phyloP scores from a whole-genome alignment of 2,888 invertebrate species.

The Acronicta aceris region DNA sequence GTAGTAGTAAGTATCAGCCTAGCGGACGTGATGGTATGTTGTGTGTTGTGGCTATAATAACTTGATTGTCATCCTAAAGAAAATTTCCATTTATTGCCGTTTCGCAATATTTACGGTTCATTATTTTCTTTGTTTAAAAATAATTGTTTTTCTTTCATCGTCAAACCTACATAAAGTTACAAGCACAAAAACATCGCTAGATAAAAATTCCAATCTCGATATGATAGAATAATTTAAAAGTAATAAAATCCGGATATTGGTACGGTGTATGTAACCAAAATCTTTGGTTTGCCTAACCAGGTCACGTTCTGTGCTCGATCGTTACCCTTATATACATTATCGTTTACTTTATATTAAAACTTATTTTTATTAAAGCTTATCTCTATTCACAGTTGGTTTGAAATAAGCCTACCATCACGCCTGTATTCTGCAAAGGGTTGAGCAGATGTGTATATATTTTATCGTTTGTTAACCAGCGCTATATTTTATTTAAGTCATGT shows the following conservation, averaged over 20 bases:
- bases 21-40: too few species aligned
- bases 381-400: constrained; percentile 46
- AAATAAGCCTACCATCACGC: constrained; percentile 7
- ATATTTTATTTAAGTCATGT: too few species aligned
- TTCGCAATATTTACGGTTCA: too few species aligned
- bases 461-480: too few species aligned
- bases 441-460: background rate
- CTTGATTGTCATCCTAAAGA: too few species aligned
- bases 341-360: constrained; percentile 59
- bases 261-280: constrained; percentile 46
- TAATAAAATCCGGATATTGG: constrained; percentile 56
- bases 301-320: constrained; percentile 51
- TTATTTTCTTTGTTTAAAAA: background rate
- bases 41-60: too few species aligned
- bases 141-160: constrained; percentile 41
- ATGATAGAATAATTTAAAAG: constrained; percentile 59
- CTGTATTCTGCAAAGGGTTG: background rate
- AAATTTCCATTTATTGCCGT: background rate
- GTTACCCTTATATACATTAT: constrained; percentile 51
- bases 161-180: constrained; percentile 40
- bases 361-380: constrained; percentile 57
- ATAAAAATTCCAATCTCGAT: constrained; percentile 49
- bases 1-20: too few species aligned
- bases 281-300: constrained; percentile 43
- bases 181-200: constrained; percentile 43